Evolutionary conservation across 2,113 vertebrate genomes (phyloP).

Genomic region (Edolisoma coerulescens): DNA sequence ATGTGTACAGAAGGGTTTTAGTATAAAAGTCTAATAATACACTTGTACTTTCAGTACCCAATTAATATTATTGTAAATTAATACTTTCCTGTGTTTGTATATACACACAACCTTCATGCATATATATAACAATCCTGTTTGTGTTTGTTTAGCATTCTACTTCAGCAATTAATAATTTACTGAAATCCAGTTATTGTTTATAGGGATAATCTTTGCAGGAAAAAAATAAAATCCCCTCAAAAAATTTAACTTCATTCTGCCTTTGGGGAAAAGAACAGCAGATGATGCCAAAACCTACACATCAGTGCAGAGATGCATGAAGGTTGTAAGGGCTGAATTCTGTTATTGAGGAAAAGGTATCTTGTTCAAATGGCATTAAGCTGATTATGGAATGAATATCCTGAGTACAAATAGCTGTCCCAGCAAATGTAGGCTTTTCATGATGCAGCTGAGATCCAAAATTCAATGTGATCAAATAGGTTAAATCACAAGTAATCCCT

Average conservation of each 20-base stretch:
- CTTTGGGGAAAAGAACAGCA: not conserved
- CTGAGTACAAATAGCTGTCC: not conserved
- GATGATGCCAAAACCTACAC: not conserved
- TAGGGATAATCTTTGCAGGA: not conserved
- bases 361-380: not conserved
- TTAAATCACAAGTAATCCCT: not conserved
- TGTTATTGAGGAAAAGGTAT: not conserved
- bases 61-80: not conserved
- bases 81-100: not conserved
- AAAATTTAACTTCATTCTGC: not conserved
- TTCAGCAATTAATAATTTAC: conserved; percentile 1
- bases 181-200: not conserved
- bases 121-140: not conserved
- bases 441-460: not conserved
- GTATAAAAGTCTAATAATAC: not conserved
- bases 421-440: not conserved
- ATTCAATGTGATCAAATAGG: not conserved
- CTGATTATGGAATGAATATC: not conserved
- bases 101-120: not conserved
- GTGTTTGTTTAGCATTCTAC: not conserved
- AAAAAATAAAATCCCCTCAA: not conserved
- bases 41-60: not conserved
- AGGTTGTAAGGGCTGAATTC: not conserved
- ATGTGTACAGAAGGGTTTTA: not conserved
- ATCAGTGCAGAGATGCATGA: not conserved